Percentiles rank a stretch among this genome's conserved stretches.
Conservation (phyloP, 2,113 vertebrate species). For the Corythoichthys haematopterus region DNA sequence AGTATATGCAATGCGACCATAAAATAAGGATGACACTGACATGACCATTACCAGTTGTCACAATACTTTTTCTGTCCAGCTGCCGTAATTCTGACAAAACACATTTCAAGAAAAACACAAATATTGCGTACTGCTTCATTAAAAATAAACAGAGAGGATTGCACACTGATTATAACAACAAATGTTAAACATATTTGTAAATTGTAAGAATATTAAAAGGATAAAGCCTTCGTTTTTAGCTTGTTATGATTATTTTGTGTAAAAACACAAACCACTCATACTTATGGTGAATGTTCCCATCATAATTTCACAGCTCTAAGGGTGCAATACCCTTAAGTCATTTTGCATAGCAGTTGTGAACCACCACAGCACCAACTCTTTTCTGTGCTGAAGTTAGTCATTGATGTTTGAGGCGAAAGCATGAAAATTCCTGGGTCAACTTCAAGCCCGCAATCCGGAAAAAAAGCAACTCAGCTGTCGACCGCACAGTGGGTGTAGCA, state of each 20-base stretch:
- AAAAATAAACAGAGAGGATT: background rate
- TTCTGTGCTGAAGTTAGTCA: too few species aligned
- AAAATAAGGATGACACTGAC: background rate
- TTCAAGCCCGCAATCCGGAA: background rate
- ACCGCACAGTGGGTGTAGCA: constrained; percentile 87
- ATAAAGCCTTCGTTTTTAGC: background rate
- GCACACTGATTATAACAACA: too few species aligned
- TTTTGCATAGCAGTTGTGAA: background rate
- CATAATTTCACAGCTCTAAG: background rate
- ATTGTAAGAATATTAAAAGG: background rate
- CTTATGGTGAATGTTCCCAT: background rate
- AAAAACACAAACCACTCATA: background rate
- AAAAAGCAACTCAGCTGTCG: constrained; percentile 73
- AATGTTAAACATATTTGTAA: too few species aligned
- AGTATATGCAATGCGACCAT: background rate
- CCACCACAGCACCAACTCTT: too few species aligned
- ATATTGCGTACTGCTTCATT: background rate
- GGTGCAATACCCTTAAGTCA: background rate
- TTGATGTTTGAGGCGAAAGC: background rate
- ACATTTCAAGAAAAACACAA: background rate
- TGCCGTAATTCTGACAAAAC: background rate
- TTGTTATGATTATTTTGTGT: background rate
- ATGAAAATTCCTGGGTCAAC: background rate
- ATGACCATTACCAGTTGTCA: background rate
- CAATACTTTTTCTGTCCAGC: background rate